Evolutionary conservation across 1,140 invertebrate genomes (phyloP), one percentile per base, ranked within the genome.

Genomic region (Trichonephila inaurata): DNA sequence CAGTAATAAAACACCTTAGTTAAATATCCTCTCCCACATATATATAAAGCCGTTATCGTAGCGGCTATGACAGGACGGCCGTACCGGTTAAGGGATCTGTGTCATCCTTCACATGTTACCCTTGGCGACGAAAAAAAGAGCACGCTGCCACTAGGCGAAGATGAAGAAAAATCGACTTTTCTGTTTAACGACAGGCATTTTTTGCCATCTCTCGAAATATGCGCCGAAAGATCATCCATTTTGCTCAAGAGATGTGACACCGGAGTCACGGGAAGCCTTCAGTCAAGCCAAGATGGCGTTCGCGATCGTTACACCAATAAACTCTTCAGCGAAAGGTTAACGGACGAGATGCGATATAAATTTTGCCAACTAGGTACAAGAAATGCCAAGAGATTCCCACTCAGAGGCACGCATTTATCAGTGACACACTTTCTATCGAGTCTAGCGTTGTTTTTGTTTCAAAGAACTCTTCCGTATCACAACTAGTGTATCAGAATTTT

Each of bases 101-200:
- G 90, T 91, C 90, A 91, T 83, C 81, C 61, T 66, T 83, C 90
- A 91, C 81, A 19, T 21, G 72, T 83, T 77, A 91, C 90, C 90
- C 90, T 91, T 51, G 72, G 90, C 81, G 69, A 91, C 81, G 61
- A 85, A 83, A 85, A 83, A 83, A 83, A 87, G 40, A 83, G n/a
- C 18, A n/a, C 44, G 51, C 64, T 72, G 18, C 33, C 24, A 28
- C 33, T 28, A 77, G 33, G 72, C 16, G 91, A 86, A 83, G 91
- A 92, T 92, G 91, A 92, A 92, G 91, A 92, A 92, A 92, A 92
- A 92, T 92, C 91, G 91, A 92, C 91, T 92, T 92, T 92, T 86
- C 91, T 92, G 91, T 92, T 92, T 92, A 92, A 92, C 91, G 91
- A 92, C 91, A 92, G 91, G 81, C 91, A 87, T 92, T 92, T 92